Evolutionary conservation across 2,113 vertebrate genomes (phyloP).

Genomic region (Micronycteris hirsuta): DNA sequence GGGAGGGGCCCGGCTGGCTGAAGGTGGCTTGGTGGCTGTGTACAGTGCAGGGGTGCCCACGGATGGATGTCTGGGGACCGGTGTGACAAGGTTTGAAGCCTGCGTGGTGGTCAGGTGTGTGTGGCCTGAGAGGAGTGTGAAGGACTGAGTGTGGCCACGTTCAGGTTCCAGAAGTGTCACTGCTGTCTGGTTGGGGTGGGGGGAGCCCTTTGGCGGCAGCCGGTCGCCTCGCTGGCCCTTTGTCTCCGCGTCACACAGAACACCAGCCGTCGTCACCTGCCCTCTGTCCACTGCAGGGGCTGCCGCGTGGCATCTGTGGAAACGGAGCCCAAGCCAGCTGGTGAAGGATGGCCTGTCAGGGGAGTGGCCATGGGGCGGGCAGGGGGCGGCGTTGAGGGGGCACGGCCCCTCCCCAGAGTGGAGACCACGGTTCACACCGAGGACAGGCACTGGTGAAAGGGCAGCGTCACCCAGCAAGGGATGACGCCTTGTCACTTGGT

Average conservation of each 20-base stretch:
- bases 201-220: neutral
- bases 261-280: neutral
- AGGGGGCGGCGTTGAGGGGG: no score
- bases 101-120: neutral
- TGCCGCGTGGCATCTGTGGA: no score
- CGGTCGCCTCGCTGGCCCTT: neutral
- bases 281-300: neutral
- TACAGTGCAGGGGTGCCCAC: neutral
- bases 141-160: neutral
- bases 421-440: neutral
- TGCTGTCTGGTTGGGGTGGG: neutral
- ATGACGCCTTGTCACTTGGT: neutral
- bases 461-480: no score
- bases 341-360: constrained; percentile 21
- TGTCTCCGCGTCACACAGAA: neutral
- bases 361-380: no score
- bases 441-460: neutral
- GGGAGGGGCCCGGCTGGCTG: no score
- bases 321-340: neutral
- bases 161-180: neutral
- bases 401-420: no score
- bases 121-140: neutral
- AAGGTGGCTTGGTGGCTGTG: no score
- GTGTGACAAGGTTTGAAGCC: neutral
- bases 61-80: neutral